Base-by-base conservation (phyloP, 2,797 vertebrate genomes). In the Chelmon rostratus region DNA sequence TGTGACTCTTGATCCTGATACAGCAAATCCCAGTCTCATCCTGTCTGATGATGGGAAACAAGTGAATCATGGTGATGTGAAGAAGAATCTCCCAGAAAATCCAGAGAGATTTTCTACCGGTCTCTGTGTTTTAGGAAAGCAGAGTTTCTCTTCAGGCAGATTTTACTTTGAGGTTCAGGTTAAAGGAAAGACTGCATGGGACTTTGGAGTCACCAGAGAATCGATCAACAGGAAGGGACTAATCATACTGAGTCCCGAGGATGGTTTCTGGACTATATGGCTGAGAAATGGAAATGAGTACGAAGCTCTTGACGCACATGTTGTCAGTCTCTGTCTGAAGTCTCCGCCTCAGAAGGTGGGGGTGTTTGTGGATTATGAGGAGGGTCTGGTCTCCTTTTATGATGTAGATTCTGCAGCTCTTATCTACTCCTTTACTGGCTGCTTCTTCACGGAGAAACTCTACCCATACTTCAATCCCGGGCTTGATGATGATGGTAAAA, bases 1-100 rank as follows among this genome's bases (percentile, higher is more conserved):
- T 37, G 73, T 76, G 47, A 76, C 28, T 61, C 65, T 78, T 11
- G 68, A 78, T 63, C 68, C 76, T 35, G 68, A 78, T 2, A 58
- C 77, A 35, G 63, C 77, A 8, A 1, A 68, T 67, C 47, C 62
- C 0, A 0, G 0, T 0, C 33, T 70, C 52, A 28, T 28, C 37
- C 54, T 79, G 62, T 79, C 68, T 53, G 46, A 19, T 5, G 66
- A 65, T n/a, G 52, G 58, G 0, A 80, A 80, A 74, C 65, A 66
- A 52, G 73, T 68, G 0, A 18, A 4, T 6, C 31, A 4, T 7
- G 2, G 35, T 18, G 23, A 33, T 2, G 21, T 6, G 2, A 65
- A 11, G 21, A 52, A 44, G 7, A 57, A 31, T 21, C 33, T 71
- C 1, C 42, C 59, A 8, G 15, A 65, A n/a, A 57, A 35, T 10